These are phyloP conservation scores for Samia ricini DNA, from an alignment of 1,140 invertebrate genomes.

Conservation along the genomic window DNA sequence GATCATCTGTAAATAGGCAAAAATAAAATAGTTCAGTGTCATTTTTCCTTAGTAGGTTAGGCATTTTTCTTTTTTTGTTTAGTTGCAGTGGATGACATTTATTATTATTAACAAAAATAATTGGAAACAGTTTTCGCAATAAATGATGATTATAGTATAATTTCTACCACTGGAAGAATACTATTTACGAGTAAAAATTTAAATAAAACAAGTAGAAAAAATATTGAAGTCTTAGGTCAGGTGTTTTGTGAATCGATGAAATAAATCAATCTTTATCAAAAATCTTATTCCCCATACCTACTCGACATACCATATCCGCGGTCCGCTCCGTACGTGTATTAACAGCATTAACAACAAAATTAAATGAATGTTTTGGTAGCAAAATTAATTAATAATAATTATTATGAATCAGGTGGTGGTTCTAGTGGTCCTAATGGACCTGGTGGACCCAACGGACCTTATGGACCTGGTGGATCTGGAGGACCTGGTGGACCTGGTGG, in stretches of 20 bases:
- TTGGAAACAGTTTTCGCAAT: too few species aligned
- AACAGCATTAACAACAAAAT: not conserved
- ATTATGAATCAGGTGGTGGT: slow-evolving; percentile 21
- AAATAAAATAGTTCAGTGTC: too few species aligned
- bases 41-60: too few species aligned
- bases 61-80: too few species aligned
- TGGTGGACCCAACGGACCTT: slow-evolving; percentile 12
- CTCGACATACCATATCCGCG: too few species aligned
- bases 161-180: too few species aligned
- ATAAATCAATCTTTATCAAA: not conserved
- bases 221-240: not conserved
- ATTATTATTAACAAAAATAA: too few species aligned
- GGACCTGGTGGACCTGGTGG: slow-evolving; percentile 15
- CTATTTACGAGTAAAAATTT: not conserved
- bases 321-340: too few species aligned
- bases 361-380: not conserved
- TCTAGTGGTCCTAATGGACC: slow-evolving; percentile 14
- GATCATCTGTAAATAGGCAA: not conserved
- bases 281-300: not conserved
- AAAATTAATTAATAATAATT: not conserved
- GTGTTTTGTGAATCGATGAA: not conserved
- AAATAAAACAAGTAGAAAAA: too few species aligned
- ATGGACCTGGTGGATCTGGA: slow-evolving; percentile 24
- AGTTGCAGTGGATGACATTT: not conserved
- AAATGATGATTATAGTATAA: too few species aligned